Percentiles rank a stretch among this genome's conserved stretches.
phyloP scores from a whole-genome alignment of 2,888 invertebrate genomes.

The Stictocephala bisonia region DNA sequence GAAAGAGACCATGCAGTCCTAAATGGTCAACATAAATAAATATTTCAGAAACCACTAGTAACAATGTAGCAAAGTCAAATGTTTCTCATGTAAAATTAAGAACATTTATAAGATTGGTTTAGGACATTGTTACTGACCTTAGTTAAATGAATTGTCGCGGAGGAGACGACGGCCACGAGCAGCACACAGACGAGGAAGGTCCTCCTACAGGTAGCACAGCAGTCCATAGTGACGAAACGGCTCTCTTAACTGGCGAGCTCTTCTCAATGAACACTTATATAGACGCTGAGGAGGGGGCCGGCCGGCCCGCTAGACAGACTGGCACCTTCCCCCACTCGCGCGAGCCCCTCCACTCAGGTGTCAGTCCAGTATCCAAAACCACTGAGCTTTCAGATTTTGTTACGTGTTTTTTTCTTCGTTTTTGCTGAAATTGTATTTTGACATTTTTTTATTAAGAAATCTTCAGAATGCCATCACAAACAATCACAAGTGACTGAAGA shows the following conservation, averaged over 20 bases:
- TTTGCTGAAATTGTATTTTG: too few species aligned
- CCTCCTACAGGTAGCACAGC: conserved; percentile 11
- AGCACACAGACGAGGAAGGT: conserved; percentile 1
- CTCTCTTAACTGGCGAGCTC: conserved; percentile 19
- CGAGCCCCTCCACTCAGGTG: too few species aligned
- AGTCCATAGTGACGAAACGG: conserved; percentile 10
- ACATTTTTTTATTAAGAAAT: too few species aligned
- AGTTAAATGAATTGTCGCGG: conserved; percentile 1
- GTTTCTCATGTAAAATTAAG: not conserved
- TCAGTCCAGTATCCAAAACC: too few species aligned
- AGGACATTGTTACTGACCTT: not conserved
- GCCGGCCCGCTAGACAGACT: not conserved
- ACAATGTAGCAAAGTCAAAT: too few species aligned
- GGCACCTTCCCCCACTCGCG: not conserved
- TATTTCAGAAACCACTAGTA: too few species aligned
- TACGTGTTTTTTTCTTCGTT: too few species aligned
- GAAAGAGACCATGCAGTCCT: too few species aligned
- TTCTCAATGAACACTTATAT: conserved; percentile 20
- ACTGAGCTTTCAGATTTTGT: too few species aligned
- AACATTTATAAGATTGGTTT: not conserved
- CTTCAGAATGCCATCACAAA: too few species aligned
- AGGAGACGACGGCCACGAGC: conserved; percentile 6
- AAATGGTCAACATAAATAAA: too few species aligned
- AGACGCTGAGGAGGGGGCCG: conserved; percentile 9
- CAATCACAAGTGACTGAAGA: too few species aligned